A percentile compares a stretch with the other conserved stretches of the same genome.
Conservation (phyloP, 1,140 invertebrate species). For the Zaprionus kolodkinae region DNA sequence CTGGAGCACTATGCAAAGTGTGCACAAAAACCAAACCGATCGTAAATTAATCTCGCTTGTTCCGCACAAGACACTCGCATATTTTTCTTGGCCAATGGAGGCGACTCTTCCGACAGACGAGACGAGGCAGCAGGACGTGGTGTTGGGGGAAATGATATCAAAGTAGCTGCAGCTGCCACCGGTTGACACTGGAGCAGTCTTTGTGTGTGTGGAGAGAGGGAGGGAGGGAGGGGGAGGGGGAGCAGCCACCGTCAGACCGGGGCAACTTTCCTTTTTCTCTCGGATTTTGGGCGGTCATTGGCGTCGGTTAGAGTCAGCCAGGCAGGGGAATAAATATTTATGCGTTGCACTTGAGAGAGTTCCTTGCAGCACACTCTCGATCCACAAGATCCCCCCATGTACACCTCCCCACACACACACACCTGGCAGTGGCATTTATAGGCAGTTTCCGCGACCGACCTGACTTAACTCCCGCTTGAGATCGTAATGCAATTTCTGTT, state of each 20-base stretch:
- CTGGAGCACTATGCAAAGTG: constrained; percentile 7
- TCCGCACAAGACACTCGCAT: constrained; percentile 25
- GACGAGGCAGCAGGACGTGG: not conserved
- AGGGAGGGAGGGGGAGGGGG: not conserved
- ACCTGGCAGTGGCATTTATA: constrained; percentile 56
- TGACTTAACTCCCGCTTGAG: constrained; percentile 11
- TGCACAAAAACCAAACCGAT: not conserved
- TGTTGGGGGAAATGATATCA: constrained; percentile 12
- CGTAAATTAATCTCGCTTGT: constrained; percentile 37
- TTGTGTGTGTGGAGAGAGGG: no score
- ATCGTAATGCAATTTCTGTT: constrained; percentile 66
- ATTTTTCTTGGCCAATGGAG: constrained; percentile 10
- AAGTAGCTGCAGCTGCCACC: constrained; percentile 14
- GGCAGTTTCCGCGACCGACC: constrained; percentile 73
- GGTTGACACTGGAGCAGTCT: constrained; percentile 37
- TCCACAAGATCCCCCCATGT: not conserved
- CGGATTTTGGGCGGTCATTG: constrained; percentile 74
- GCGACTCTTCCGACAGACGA: constrained; percentile 35
- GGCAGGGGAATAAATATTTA: constrained; percentile 70
- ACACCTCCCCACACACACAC: not conserved
- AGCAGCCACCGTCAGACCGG: not conserved
- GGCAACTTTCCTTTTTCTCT: constrained; percentile 61
- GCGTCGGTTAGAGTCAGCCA: constrained; percentile 33
- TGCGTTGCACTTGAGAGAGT: constrained; percentile 77
- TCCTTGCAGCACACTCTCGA: constrained; percentile 29